Evolutionary conservation across 2,113 vertebrate species (phyloP).

Genomic region (Peucedramus taeniatus): DNA sequence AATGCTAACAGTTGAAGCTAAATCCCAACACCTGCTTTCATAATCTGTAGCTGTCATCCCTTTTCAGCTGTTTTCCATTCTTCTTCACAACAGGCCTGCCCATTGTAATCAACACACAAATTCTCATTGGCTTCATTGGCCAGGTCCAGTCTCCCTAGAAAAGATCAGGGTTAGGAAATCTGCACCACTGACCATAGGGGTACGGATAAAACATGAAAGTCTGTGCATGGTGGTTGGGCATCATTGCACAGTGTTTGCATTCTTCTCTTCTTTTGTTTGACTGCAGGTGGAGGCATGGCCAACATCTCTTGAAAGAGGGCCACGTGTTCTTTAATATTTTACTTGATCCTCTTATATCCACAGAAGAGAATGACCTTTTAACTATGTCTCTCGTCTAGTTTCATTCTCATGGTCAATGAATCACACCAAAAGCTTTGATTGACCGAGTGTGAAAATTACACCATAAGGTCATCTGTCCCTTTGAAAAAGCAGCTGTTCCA

Average conservation of each 20-base stretch:
- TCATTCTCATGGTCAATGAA: slow-evolving; percentile 57
- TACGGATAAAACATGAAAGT: neutral
- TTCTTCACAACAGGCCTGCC: neutral
- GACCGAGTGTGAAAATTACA: slow-evolving; percentile 53
- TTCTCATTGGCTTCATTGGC: neutral
- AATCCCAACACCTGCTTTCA: slow-evolving; percentile 1
- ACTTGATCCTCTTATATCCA: neutral
- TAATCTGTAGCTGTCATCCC: slow-evolving; percentile 25
- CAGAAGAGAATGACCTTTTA: slow-evolving; percentile 47
- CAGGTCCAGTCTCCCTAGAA: neutral
- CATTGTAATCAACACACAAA: neutral
- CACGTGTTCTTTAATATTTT: neutral
- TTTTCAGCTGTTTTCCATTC: slow-evolving; percentile 16
- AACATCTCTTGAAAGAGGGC: neutral
- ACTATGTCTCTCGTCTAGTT: neutral
- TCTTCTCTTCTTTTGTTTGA: neutral
- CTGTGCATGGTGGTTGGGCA: neutral
- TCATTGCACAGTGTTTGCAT: neutral
- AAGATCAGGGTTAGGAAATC: neutral
- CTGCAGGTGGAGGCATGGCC: neutral
- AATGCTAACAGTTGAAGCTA: slow-evolving; percentile 13
- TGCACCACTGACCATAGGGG: neutral
- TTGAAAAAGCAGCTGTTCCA: slow-evolving; percentile 57
- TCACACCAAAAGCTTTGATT: slow-evolving; percentile 51
- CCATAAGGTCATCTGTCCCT: slow-evolving; percentile 40